Base-by-base conservation (phyloP, 2,888 invertebrate species). In the Belgica antarctica region DNA sequence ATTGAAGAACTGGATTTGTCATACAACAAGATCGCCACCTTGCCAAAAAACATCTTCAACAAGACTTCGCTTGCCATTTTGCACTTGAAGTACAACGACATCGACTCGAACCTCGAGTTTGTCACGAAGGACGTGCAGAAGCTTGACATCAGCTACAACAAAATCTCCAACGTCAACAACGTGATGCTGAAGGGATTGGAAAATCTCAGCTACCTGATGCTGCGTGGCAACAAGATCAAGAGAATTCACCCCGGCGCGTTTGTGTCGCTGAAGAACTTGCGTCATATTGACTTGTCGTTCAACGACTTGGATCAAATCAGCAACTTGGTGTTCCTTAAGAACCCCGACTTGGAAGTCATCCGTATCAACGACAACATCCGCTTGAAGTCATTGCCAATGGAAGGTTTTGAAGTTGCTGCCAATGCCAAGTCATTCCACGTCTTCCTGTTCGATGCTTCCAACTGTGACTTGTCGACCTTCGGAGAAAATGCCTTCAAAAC, bases 1-100 rank as follows among this genome's bases (percentile, higher is more conserved):
- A 82, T 92, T 70, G 87, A 88, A 76, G 89, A 90, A 75, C 78
- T 92, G 27, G 88, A 89, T 75, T 79, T 92, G 7, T 87, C 89
- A 17, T 84, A 87, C 73, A 92, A 92, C 76, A 81, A 83, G 4
- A 82, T 92, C 28, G 83, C 81, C 72, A 82, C 83, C 1, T 78
- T 92, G 62, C 86, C 88, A 0, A 78, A 81, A 7, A 84, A 85
- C 10, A 80, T 89, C 36, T 89, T 91, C 77, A 83, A 85, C 5
- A 83, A 84, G 71, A 90, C 88, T 71, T 84, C 86, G 72, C 79
- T 92, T 65, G 86, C 86, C 65, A 87, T 86, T 3, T 83, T 92
- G 17, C 84, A 86, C 74, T 81, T 89, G 73, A 85, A 87, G 76
- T 86, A 87, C 74, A 89, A 89, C 75, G 85, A 89, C 0, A 83